Evolutionary conservation across 2,113 vertebrate species (phyloP), one percentile per base, ranked within the genome.

Genomic region (Bungarus multicinctus): DNA sequence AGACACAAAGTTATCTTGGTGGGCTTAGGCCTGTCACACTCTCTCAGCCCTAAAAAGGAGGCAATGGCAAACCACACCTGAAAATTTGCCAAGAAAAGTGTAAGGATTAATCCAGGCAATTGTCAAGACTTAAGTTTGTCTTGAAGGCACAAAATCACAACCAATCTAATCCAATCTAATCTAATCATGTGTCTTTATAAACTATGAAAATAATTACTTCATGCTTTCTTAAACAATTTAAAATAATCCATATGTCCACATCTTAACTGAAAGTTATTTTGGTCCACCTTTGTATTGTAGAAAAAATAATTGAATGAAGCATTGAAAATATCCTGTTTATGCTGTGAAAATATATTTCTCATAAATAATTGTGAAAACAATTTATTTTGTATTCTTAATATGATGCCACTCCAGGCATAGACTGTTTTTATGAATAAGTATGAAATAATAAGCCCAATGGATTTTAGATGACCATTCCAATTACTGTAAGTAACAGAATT

Each of bases 191-290:
- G 30, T 12, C 93, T 95, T 95, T 27, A 47, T 57, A 50, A 91
- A 90, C 55, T 6, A 60, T 92, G 43, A 94, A 4, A 93, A 53
- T 90, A 11, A 54, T 57, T 93, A 18, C n/a, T 92, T 90, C 91
- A 54, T 53, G 85, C 1, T 55, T 81, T 60, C 30, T 50, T 93
- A 91, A 64, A n/a, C 55, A 92, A 95, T 10, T 88, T 89, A 85
- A 85, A 69, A 23, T 92, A 30, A 64, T 52, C 55, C 64, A 53
- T 47, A 14, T 50, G 9, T n/a, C 27, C 3, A 39, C 52, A 93
- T 50, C 45, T 95, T 9, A 89, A 30, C 1, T 81, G 58, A 47
- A 53, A 87, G 52, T 60, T 86, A 30, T 43, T 89, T 91, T 89
- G 22, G 52, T 22, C 14, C 94, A 3, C 20, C 3, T n/a, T 85